Evolutionary conservation across 2,113 vertebrate genomes (phyloP).

Genomic region (Eurypyga helias): DNA sequence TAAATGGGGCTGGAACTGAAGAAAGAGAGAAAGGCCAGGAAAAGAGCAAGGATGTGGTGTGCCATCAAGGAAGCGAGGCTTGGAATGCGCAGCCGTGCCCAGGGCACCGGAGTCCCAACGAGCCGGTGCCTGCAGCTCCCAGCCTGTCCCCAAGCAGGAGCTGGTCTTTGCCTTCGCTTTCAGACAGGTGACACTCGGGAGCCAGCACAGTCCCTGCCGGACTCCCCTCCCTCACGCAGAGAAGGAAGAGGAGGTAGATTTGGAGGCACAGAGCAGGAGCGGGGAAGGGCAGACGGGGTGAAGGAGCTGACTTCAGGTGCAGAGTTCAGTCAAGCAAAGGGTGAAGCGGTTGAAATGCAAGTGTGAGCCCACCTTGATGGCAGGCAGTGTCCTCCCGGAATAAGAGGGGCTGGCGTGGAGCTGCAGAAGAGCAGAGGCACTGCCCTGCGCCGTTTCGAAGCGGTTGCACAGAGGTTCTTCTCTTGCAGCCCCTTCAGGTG

Average conservation of each 20-base stretch:
- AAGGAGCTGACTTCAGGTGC: neutral
- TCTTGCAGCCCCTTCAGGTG: neutral
- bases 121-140: accelerated
- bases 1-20: neutral
- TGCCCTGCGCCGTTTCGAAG: accelerated
- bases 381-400: neutral
- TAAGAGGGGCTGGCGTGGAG: accelerated
- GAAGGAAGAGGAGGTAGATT: neutral
- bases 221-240: neutral
- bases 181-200: accelerated
- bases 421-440: neutral
- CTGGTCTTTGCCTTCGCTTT: neutral
- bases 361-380: neutral
- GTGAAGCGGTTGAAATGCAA: neutral
- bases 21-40: neutral
- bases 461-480: neutral
- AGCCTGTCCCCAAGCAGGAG: neutral
- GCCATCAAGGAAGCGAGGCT: neutral
- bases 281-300: neutral
- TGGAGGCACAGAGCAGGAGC: neutral
- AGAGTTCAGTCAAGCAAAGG: neutral
- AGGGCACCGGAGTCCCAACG: neutral
- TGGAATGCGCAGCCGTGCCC: accelerated
- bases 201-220: neutral
- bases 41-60: neutral